Evolutionary conservation across 2,888 invertebrate species (phyloP), one percentile per base, ranked within the genome.

Genomic region (Pimpla rufipes): DNA sequence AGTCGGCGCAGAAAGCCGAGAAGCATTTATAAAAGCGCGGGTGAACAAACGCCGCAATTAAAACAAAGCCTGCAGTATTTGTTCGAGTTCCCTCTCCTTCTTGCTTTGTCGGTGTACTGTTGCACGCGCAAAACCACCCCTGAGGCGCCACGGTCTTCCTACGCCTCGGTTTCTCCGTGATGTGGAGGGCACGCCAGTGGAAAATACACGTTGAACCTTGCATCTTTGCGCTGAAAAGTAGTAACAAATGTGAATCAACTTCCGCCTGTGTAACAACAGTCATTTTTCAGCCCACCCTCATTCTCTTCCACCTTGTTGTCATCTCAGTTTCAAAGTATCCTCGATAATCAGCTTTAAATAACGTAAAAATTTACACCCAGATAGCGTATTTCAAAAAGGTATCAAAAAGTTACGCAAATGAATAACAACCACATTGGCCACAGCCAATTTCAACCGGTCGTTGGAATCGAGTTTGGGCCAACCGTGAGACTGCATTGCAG

Each of bases 51-150:
- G 89, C 86, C 86, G 89, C 90, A 89, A 90, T 90, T 90, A 90
- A 90, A 89, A 90, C 89, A 90, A 90, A 90, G 90, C 89, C 88
- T 82, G 86, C 85, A 88, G 90, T 89, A 88, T 90, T 90, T 88
- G 88, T 89, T 87, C 87, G 78, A 70, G 78, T 80, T 70, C 62
- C 52, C 21, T 50, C 55, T 70, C 35, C 47, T 45, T 45, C 40
- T 55, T 55, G 55, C 66, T 52, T 29, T 45, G 37, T 37, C 40
- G 21, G 47, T 45, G 55, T 52, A 59, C 67, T 59, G 35, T 76
- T 52, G 68, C 67, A 55, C 42, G 42, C 79, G 71, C 35, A 59
- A 74, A 85, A 76, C 70, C 76, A 67, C 84, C 84, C 59, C 74
- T 59, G 75, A 84, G 80, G 79, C 77, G 83, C 71, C 77, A 74